phyloP scores from a whole-genome alignment of 2,113 vertebrate genomes.

The Alligator mississippiensis region DNA sequence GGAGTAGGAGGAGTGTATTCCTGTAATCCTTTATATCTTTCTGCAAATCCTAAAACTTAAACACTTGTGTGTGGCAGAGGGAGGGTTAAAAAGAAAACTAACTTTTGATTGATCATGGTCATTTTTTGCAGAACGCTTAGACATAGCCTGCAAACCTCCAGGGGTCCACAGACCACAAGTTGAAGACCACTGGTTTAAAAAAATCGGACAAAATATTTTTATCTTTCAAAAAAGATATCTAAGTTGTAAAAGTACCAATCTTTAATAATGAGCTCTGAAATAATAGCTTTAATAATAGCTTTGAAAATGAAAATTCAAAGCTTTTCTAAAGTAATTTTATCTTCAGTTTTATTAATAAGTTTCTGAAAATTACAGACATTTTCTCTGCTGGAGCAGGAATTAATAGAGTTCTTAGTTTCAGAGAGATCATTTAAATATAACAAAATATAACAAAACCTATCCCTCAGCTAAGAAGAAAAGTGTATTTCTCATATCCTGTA shows the following conservation, averaged over 20 bases:
- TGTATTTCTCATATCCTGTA: neutral
- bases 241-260: neutral
- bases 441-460: neutral
- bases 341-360: neutral
- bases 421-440: neutral
- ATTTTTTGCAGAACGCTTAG: too few relatives aligned
- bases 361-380: neutral
- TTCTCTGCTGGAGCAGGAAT: neutral
- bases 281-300: neutral
- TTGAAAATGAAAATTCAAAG: neutral
- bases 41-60: neutral
- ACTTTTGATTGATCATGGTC: neutral
- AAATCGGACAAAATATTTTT: neutral
- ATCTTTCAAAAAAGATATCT: neutral
- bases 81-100: neutral
- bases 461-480: neutral
- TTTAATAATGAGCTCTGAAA: neutral
- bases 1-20: neutral
- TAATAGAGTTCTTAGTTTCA: neutral
- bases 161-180: too few relatives aligned
- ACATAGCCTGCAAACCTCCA: too few relatives aligned
- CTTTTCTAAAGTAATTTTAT: neutral
- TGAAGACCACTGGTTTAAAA: neutral
- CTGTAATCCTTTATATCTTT: too few relatives aligned
- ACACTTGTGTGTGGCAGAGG: neutral